phyloP scores from a whole-genome alignment of 1,140 invertebrate genomes.

The Lethrus apterus region DNA sequence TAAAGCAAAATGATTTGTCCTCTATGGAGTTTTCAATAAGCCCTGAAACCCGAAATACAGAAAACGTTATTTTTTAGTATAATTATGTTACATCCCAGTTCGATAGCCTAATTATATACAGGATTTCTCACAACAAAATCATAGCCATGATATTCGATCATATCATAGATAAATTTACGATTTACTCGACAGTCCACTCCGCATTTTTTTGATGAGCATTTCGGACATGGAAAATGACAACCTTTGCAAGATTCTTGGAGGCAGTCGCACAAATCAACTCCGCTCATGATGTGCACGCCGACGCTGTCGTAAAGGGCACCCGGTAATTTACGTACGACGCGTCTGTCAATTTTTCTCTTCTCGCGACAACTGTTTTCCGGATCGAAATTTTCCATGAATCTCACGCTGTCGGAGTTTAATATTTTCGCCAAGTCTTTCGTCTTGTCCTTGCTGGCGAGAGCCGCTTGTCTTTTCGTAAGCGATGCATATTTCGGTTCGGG shows the following conservation, averaged over 20 bases:
- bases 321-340: constrained; percentile 26
- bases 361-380: constrained; percentile 35
- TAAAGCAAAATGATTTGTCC: too few species aligned
- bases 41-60: too few species aligned
- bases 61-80: too few species aligned
- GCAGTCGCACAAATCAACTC: constrained; percentile 72
- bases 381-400: constrained; percentile 37
- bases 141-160: constrained; percentile 38
- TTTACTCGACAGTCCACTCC: constrained; percentile 36
- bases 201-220: constrained; percentile 48
- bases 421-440: background rate
- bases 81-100: too few species aligned
- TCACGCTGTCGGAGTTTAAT: constrained; percentile 21
- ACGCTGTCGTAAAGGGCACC: constrained; percentile 36
- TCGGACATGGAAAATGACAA: constrained; percentile 72
- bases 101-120: too few species aligned
- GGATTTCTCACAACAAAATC: constrained; percentile 37
- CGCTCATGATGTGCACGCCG: constrained; percentile 41
- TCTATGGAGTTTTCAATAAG: too few species aligned
- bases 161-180: constrained; percentile 36
- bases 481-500: constrained; percentile 1
- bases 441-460: constrained; percentile 12
- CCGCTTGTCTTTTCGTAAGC: constrained; percentile 10
- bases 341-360: constrained; percentile 32
- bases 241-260: constrained; percentile 60